phyloP scores from a whole-genome alignment of 2,888 invertebrate species.

The Volucella inflata region DNA sequence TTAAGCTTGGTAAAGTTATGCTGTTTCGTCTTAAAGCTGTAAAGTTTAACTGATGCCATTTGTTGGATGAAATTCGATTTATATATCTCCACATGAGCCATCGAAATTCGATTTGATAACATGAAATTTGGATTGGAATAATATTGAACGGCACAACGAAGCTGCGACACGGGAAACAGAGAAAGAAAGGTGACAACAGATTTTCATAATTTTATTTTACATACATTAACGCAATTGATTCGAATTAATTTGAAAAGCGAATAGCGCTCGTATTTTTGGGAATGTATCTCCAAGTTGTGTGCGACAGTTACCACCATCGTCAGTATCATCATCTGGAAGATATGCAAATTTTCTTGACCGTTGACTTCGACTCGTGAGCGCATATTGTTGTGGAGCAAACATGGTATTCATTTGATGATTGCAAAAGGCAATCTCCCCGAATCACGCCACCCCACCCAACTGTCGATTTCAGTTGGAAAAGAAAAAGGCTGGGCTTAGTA shows the following conservation, averaged over 20 bases:
- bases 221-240: constrained; percentile 65
- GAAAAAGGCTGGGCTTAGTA: constrained; percentile 11
- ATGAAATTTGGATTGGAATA: constrained; percentile 15
- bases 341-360: constrained; percentile 29
- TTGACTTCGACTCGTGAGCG: background rate
- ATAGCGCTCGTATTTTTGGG: background rate
- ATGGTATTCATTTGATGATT: too few relatives aligned
- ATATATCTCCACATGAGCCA: constrained; percentile 77
- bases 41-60: constrained; percentile 79
- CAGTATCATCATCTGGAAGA: constrained; percentile 17
- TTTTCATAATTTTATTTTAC: constrained; percentile 51
- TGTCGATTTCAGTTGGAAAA: constrained; percentile 13
- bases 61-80: constrained; percentile 76
- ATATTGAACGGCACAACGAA: background rate
- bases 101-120: constrained; percentile 31
- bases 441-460: background rate
- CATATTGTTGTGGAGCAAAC: background rate
- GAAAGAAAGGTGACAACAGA: constrained; percentile 39
- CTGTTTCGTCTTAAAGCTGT: constrained; percentile 77
- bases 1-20: constrained; percentile 79
- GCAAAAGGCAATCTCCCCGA: background rate
- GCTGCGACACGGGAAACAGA: constrained; percentile 16
- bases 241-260: constrained; percentile 41
- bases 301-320: background rate
- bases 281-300: background rate